Conservation (phyloP, 1,140 invertebrate genomes). For the Lordiphosa collinella region DNA sequence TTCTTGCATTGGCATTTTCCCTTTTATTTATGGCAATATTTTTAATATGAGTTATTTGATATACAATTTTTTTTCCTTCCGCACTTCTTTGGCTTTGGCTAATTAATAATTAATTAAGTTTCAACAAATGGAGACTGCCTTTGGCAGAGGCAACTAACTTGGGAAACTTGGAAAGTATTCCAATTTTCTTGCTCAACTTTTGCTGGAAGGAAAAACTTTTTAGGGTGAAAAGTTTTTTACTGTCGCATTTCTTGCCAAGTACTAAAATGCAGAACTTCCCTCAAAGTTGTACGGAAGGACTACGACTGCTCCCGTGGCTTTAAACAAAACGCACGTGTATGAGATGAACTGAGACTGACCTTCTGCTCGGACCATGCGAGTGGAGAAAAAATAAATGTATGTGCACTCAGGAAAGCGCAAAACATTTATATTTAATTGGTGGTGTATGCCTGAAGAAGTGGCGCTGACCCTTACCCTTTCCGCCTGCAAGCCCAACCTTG, state of each 20-base stretch:
- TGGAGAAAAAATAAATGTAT: conserved; percentile 6
- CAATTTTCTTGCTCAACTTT: conserved; percentile 68
- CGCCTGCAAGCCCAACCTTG: conserved; percentile 30
- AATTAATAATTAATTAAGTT: conserved; percentile 77
- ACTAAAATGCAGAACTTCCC: conserved; percentile 56
- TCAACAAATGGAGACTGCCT: conserved; percentile 17
- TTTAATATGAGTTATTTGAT: conserved; percentile 60
- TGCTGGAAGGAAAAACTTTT: conserved; percentile 41
- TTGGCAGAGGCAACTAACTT: conserved; percentile 44
- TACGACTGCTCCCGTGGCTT: conserved; percentile 19
- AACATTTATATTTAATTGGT: conserved; percentile 72
- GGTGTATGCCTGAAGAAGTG: conserved; percentile 35
- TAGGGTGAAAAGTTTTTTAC: conserved; percentile 64
- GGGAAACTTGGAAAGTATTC: conserved; percentile 57
- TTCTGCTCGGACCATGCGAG: conserved; percentile 38
- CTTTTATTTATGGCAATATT: conserved; percentile 49
- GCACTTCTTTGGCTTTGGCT: conserved; percentile 69
- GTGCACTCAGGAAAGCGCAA: conserved; percentile 58
- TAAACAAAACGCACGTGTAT: conserved; percentile 65
- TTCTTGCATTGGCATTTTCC: background rate
- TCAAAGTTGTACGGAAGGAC: conserved; percentile 18
- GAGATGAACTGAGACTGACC: conserved; percentile 46
- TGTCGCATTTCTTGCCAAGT: conserved; percentile 64
- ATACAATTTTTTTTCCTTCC: conserved; percentile 34
- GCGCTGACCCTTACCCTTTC: conserved; percentile 7